Percentiles rank a stretch among this genome's conserved stretches.
phyloP scores from a whole-genome alignment of 1,140 invertebrate genomes.

The Orius insidiosus region DNA sequence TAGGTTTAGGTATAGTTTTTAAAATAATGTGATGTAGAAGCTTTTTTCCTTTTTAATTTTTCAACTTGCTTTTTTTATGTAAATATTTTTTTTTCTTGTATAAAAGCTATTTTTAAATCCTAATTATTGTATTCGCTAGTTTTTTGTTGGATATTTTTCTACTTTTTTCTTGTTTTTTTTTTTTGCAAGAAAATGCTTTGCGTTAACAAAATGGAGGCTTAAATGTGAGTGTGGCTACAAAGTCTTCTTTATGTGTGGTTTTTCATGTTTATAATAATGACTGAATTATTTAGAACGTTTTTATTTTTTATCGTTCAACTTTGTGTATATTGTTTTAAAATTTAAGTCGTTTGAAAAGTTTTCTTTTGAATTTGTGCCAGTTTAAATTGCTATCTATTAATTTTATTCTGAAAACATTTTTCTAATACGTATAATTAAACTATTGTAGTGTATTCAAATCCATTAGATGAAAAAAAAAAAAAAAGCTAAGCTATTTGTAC shows the following conservation, averaged over 20 bases:
- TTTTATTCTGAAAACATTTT: neutral
- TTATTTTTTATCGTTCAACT: no score
- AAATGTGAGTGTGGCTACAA: constrained; percentile 10
- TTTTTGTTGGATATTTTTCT: constrained; percentile 8
- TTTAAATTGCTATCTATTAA: neutral
- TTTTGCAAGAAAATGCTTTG: neutral
- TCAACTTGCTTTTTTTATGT: constrained; percentile 8
- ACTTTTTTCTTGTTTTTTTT: constrained; percentile 5
- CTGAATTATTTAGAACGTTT: constrained; percentile 15
- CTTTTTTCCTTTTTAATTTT: constrained; percentile 11
- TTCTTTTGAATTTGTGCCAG: constrained; percentile 2
- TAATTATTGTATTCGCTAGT: constrained; percentile 3
- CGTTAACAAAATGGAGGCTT: constrained; percentile 8
- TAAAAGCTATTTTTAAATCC: neutral
- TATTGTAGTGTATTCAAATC: neutral
- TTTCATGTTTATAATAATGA: constrained; percentile 15
- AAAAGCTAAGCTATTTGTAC: constrained; percentile 15
- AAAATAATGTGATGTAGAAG: constrained; percentile 16
- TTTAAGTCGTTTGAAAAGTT: neutral
- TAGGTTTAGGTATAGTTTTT: constrained; percentile 7
- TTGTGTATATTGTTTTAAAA: constrained; percentile 9
- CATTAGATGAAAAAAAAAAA: constrained; percentile 4
- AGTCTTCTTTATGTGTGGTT: constrained; percentile 12
- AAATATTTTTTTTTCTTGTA: constrained; percentile 4
- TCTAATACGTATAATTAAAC: neutral